Percentiles rank a stretch among this genome's conserved stretches.
These are phyloP conservation scores for Ophioderma brevispina DNA, from an alignment of 35 echinoderm and acorn worm species.

Conservation along the genomic window DNA sequence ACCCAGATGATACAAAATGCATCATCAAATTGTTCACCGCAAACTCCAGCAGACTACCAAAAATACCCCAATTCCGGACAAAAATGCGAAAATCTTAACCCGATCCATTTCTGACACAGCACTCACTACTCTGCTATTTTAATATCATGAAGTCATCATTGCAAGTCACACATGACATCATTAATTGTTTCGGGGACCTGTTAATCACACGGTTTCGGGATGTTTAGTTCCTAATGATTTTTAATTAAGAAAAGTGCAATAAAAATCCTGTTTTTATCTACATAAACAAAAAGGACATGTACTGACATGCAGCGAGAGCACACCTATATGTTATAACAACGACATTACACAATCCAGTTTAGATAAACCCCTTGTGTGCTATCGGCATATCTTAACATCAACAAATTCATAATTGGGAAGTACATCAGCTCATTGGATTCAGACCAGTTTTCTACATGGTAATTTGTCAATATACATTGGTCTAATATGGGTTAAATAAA, in stretches of 20 bases:
- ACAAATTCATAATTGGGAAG: no score
- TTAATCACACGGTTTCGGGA: not conserved
- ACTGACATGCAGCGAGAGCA: not conserved
- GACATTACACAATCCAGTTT: not conserved
- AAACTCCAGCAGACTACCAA: not conserved
- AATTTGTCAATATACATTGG: no score
- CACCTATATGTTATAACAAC: not conserved
- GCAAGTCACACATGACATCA: slow-evolving; percentile 4
- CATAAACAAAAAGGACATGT: slow-evolving; percentile 9
- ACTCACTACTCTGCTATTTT: not conserved
- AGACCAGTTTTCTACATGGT: no score
- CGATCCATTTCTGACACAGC: not conserved
- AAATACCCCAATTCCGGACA: not conserved
- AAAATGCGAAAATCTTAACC: not conserved
- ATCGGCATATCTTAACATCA: no score
- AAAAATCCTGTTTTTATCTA: not conserved
- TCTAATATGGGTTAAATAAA: no score
- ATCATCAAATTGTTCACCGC: not conserved
- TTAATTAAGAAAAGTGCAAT: slow-evolving; percentile 10
- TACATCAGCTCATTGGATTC: no score
- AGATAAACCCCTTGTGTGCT: not conserved
- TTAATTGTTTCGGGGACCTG: not conserved
- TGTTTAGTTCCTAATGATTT: not conserved
- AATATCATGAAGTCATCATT: not conserved
- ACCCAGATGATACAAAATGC: not conserved